phyloP scores from a whole-genome alignment of 2,797 vertebrate genomes.

The Phoxinus dragarum region DNA sequence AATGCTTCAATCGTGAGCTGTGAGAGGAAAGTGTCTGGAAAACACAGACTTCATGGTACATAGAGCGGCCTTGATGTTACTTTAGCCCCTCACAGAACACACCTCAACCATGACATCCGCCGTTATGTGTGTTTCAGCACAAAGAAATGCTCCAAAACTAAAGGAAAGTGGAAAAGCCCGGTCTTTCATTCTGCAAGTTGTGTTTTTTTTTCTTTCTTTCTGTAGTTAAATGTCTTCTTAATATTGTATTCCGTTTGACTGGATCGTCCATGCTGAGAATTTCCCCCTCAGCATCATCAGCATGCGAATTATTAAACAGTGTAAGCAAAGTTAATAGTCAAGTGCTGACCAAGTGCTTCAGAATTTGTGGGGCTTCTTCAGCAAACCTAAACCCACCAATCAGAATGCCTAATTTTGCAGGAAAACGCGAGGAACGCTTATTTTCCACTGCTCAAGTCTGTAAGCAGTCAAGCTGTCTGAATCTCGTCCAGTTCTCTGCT shows the following conservation, averaged over 20 bases:
- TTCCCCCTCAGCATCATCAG: constrained; percentile 48
- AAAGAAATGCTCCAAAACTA: constrained; percentile 30
- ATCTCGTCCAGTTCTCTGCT: background rate
- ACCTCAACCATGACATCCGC: constrained; percentile 55
- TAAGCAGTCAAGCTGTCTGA: background rate
- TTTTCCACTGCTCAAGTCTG: background rate
- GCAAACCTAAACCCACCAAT: constrained; percentile 38
- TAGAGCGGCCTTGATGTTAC: constrained; percentile 55
- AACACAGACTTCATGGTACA: constrained; percentile 58
- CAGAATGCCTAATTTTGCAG: constrained; percentile 24
- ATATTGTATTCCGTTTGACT: constrained; percentile 50
- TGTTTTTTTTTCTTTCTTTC: background rate
- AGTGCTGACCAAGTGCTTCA: constrained; percentile 53
- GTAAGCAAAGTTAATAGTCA: constrained; percentile 53
- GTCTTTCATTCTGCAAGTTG: background rate
- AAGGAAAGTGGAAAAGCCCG: constrained; percentile 2
- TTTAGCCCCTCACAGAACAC: constrained; percentile 52
- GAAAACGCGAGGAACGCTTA: constrained; percentile 29
- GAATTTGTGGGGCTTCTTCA: constrained; percentile 49
- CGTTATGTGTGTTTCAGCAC: constrained; percentile 53
- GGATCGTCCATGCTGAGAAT: constrained; percentile 28
- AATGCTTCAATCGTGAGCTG: constrained; percentile 45
- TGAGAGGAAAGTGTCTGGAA: constrained; percentile 50
- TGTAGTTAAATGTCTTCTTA: constrained; percentile 35
- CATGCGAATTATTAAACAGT: constrained; percentile 52